These are phyloP conservation scores for Entomobrya proxima DNA, from an alignment of 2,888 invertebrate genomes.

Conservation along the genomic window DNA sequence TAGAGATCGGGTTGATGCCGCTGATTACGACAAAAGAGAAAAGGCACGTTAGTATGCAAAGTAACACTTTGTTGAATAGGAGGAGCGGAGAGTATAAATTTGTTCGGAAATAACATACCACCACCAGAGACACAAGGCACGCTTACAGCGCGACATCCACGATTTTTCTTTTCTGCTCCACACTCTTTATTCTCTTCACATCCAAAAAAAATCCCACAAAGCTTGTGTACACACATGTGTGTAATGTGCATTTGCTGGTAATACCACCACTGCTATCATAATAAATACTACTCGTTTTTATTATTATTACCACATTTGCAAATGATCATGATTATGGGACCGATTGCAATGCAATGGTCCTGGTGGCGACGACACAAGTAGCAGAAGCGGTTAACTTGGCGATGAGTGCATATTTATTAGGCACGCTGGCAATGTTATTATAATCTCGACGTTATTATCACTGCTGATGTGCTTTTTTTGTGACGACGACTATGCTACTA, in stretches of 20 bases:
- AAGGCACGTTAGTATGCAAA: background rate
- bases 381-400: constrained; percentile 34
- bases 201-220: too few relatives aligned
- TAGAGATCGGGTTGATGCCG: background rate
- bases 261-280: background rate
- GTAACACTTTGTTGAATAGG: background rate
- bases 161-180: background rate
- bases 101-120: background rate
- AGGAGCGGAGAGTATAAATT: background rate
- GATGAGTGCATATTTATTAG: constrained; percentile 47
- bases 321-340: constrained; percentile 44
- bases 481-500: background rate
- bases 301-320: constrained; percentile 37
- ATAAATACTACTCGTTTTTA: constrained; percentile 31
- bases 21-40: background rate
- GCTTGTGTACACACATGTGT: constrained; percentile 2
- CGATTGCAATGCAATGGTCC: constrained; percentile 33
- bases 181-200: background rate
- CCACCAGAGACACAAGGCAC: background rate
- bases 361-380: too few relatives aligned
- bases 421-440: constrained; percentile 8
- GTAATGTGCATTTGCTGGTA: background rate
- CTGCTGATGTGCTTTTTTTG: background rate
- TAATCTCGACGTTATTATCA: constrained; percentile 36
- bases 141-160: too few relatives aligned